Base-by-base conservation (phyloP, 2,888 invertebrate genomes). In the Leptinotarsa tumamoca region DNA sequence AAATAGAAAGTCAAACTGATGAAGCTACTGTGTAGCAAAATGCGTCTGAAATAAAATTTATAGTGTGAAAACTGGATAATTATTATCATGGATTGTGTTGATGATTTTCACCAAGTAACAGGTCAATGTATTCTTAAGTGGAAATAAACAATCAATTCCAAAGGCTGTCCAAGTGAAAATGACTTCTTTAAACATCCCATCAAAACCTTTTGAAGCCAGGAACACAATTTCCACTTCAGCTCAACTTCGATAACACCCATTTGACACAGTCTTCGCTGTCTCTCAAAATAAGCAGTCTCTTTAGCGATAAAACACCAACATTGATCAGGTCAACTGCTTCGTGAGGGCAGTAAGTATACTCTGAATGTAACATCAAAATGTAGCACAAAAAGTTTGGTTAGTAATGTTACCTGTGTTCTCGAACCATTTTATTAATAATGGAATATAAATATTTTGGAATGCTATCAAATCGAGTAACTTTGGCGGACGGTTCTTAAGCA, bases 261-360 rank as follows among this genome's bases (percentile, higher is more conserved):
- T 23, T 18, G 23, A 15, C 23, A 58, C 58, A 58, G 13, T 23
- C 21, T 23, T 23, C 21, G 23, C 23, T 21, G 68, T 17, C 51
- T 68, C 33, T 54, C 21, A 52, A 52, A 27, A 54, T 27, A 21
- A 68, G 27, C 27, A 27, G 68, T 54, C 10, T 68, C 27, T 50
- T 54, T 68, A 27, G 27, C 51, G 23, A 54, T 51, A 68, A 17
- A 68, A 23, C 51, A 68, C n/a, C 54, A 68, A 51, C 54, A 56
- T 56, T 5, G 7, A 56, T 43, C 54, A 56, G 52, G 10, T 58
- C 43, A 14, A 70, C 70, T 70, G 70, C 70, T 70, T 70, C 33
- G 70, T 61, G 70, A 70, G 50, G 58, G 58, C 61, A 49, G 58
- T 58, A 43, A 33, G 14, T 5, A 27, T 58, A 43, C 43, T 63